Base-by-base conservation (phyloP, 2,888 invertebrate genomes). In the Cheilosia vernalis region DNA sequence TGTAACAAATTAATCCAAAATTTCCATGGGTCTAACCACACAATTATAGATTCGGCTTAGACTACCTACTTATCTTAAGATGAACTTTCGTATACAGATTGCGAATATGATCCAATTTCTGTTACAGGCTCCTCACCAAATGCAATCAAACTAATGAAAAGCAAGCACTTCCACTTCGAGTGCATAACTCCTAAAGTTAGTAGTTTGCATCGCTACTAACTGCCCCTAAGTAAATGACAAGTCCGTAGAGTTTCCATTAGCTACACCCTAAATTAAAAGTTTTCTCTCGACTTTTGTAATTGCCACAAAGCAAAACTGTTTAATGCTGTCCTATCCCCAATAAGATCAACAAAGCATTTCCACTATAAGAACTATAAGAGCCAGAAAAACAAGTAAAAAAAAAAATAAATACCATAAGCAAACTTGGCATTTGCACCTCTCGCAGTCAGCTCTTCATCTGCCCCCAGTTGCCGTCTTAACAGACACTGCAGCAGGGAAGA, bases 401-500 rank as follows among this genome's bases (percentile, higher is more conserved):
- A 49, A 53, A 40, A 33, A 13, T 37, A 70, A 56, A 53, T 13
- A 73, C 30, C 2, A 37, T 13, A 13, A 37, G 13, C 37, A 27
- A 51, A 77, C 77, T 77, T 77, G 69, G 76, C 60, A 76, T 77
- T 82, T 82, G 64, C 77, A 76, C 82, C 64, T 47, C 47, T 6
- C 37, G 44, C 49, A 37, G 13, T 4, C 13, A 13, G 2, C 13
- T 37, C 37, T 37, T 37, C 37, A 37, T 13, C 15, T 30, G 9
- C 33, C 15, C 33, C 13, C 24, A 21, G 21, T 17, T n/a, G 47
- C 63, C 67, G 56, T 74, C 67, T 69, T 55, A 63, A 40, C 55
- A 37, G 15, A 30, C 10, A 33, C 19, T 24, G 30, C 24, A 17
- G 37, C 37, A 82, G 64, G 40, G 70, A 64, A 70, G 33, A 66